Conservation (phyloP, 2,888 invertebrate genomes). For the Acanthosepion pharaonis region DNA sequence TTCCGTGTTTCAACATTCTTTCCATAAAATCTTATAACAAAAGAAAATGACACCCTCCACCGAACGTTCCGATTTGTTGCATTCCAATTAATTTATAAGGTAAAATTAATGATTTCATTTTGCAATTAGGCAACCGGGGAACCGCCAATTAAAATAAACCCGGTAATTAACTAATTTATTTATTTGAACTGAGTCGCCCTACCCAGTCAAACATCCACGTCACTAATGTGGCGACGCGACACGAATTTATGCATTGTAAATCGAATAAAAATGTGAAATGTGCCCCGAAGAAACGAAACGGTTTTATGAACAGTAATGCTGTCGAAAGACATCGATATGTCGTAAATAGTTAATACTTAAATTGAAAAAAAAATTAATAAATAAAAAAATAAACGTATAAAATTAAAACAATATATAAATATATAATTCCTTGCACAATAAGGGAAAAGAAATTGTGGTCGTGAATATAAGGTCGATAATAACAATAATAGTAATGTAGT, state of each 20-base stretch:
- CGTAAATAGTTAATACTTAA: neutral
- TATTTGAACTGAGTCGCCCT: neutral
- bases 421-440: no score
- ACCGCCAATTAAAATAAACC: neutral
- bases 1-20: neutral
- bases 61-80: neutral
- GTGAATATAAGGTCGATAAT: neutral
- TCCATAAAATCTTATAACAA: neutral
- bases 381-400: neutral
- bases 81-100: neutral
- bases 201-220: neutral
- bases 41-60: neutral
- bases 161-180: neutral
- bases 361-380: neutral
- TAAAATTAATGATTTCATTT: neutral
- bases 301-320: neutral
- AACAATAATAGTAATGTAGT: no score
- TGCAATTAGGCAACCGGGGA: neutral
- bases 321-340: neutral
- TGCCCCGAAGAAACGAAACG: slow-evolving; percentile 2
- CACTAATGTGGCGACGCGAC: neutral
- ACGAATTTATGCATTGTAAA: neutral
- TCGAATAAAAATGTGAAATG: neutral
- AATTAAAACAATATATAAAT: neutral
- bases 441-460: neutral